A percentile compares a stretch with the other conserved stretches of the same genome.
Conservation (phyloP, 1,140 invertebrate genomes). For the Zaprionus ornatus region DNA sequence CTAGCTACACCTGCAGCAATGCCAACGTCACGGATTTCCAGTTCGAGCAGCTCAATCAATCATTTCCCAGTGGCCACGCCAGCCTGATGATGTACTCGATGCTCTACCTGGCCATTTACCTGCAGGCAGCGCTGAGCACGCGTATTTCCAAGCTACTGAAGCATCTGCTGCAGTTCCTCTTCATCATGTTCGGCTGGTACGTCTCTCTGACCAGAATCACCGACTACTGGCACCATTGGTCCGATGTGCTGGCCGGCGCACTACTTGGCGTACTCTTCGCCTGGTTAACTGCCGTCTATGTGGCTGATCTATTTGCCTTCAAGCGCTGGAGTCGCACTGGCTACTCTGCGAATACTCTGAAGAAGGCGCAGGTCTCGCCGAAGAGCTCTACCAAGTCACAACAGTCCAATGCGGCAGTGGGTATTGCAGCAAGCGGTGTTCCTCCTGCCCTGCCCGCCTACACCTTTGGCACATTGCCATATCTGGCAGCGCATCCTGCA, state of each 20-base stretch:
- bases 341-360: slow-evolving; percentile 56
- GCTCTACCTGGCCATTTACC: slow-evolving; percentile 92
- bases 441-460: slow-evolving; percentile 70
- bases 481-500: slow-evolving; percentile 69
- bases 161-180: slow-evolving; percentile 90
- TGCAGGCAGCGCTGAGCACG: slow-evolving; percentile 91
- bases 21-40: slow-evolving; percentile 84
- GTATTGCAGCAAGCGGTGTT: slow-evolving; percentile 3
- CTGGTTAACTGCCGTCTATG: slow-evolving; percentile 84
- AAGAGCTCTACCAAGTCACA: slow-evolving; percentile 57
- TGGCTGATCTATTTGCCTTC: slow-evolving; percentile 68
- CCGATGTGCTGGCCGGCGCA: slow-evolving; percentile 86
- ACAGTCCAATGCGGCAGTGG: slow-evolving; percentile 14
- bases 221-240: slow-evolving; percentile 98
- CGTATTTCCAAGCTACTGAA: slow-evolving; percentile 89
- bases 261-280: slow-evolving; percentile 85
- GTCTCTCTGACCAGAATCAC: slow-evolving; percentile 93
- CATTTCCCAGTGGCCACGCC: slow-evolving; percentile 92
- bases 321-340: slow-evolving; percentile 56
- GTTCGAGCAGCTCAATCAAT: slow-evolving; percentile 89
- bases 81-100: slow-evolving; percentile 91
- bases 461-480: slow-evolving; percentile 75
- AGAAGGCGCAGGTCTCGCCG: slow-evolving; percentile 62
- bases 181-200: slow-evolving; percentile 90
- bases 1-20: slow-evolving; percentile 87